Evolutionary conservation across 2,888 invertebrate species (phyloP).

Genomic region (Synergus umbraculus): DNA sequence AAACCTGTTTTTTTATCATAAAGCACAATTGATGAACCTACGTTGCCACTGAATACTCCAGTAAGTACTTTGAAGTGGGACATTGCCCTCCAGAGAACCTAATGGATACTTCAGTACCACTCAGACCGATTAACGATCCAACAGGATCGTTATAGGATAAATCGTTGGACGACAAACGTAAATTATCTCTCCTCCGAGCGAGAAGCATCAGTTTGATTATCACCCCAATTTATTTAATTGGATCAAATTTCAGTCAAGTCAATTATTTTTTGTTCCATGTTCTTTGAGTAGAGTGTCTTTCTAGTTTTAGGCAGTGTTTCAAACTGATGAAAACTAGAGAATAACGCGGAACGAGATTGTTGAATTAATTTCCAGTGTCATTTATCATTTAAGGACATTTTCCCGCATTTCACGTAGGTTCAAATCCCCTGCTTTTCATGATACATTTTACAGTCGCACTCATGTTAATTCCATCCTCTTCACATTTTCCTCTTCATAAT

Average conservation of each 20-base stretch:
- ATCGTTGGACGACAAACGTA: background rate
- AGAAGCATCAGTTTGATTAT: background rate
- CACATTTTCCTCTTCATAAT: no score
- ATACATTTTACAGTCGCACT: no score
- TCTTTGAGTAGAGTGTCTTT: no score
- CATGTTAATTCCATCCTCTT: no score
- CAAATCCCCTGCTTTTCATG: no score
- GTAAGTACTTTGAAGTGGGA: background rate
- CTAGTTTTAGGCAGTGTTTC: no score
- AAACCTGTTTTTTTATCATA: no score
- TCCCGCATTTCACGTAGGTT: no score
- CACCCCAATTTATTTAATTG: background rate
- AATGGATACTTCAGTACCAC: slow-evolving; percentile 56
- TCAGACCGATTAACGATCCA: slow-evolving; percentile 58
- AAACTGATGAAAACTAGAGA: no score
- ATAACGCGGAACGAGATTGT: no score
- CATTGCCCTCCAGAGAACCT: background rate
- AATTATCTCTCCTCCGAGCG: background rate
- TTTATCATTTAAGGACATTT: no score
- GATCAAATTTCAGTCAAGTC: background rate
- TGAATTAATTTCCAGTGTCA: no score
- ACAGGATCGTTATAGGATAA: background rate
- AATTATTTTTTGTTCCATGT: background rate
- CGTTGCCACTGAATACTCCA: background rate
- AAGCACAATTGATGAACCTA: background rate